Evolutionary conservation across 2,113 vertebrate genomes (phyloP).

Genomic region (Gymnarchus niloticus): DNA sequence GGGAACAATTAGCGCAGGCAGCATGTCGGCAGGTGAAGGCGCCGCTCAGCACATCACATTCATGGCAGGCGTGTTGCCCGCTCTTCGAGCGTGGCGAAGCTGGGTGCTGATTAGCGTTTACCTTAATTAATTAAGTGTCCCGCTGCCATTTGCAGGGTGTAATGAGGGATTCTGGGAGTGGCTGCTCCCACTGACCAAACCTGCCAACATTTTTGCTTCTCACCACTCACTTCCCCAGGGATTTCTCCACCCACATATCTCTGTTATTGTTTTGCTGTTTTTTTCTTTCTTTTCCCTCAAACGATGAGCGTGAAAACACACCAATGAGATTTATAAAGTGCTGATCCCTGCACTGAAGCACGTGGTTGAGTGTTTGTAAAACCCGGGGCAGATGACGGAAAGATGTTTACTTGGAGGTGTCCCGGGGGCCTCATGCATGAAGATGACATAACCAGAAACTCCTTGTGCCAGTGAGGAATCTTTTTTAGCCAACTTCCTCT

Average conservation of each 20-base stretch:
- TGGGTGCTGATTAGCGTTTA: background rate
- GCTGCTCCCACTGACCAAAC: background rate
- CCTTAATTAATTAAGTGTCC: background rate
- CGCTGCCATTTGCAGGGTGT: background rate
- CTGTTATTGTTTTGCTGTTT: background rate
- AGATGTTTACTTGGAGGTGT: background rate
- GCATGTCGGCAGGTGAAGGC: constrained; percentile 1
- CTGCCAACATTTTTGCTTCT: background rate
- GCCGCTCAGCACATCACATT: background rate
- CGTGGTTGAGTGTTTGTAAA: background rate
- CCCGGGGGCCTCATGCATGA: too few relatives aligned
- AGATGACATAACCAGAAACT: too few relatives aligned
- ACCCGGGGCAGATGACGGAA: background rate
- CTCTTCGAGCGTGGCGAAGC: background rate
- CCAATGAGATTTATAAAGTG: background rate
- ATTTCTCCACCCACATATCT: background rate
- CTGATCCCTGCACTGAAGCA: background rate
- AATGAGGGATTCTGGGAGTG: constrained; percentile 12
- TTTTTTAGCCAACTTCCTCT: too few relatives aligned
- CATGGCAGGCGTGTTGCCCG: background rate
- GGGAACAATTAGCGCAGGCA: constrained; percentile 21
- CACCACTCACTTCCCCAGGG: background rate
- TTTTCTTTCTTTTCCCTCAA: background rate
- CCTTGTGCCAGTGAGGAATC: too few relatives aligned
- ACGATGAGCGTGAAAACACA: background rate